Base-by-base conservation (phyloP, 2,888 invertebrate species). In the Agonopterix arenella region DNA sequence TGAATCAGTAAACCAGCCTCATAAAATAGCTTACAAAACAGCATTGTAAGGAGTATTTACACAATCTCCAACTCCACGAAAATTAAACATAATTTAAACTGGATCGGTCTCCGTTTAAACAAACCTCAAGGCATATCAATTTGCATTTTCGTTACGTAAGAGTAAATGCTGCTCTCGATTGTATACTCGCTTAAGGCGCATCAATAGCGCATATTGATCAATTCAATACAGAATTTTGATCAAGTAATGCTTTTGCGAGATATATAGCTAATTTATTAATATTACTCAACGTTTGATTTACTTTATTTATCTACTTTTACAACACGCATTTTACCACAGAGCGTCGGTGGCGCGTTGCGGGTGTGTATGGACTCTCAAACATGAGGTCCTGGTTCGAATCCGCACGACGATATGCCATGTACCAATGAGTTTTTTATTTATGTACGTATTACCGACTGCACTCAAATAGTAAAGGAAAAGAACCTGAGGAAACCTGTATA, bases 31-130 rank as follows among this genome's bases (percentile, higher is more conserved):
- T 41, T 41, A 41, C 41, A n/a, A 10, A 41, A 41, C 41, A 41
- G 11, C 10, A 41, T 41, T 41, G 28, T 28, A 28, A 28, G 28
- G 28, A 28, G 28, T 28, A 7, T 28, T 28, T 28, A 28, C 28
- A 28, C 28, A 28, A 28, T 28, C 28, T 5, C 28, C 28, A 28
- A 7, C 28, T 28, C 52, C 48, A 44, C 44, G 48, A 47, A 48
- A 48, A 52, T 54, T 46, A 48, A 47, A 52, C 48, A 44, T 50
- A 46, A 53, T 44, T 55, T 48, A 47, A 51, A 48, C 37, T 18
- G 37, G 47, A 44, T 48, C 42, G 42, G 45, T 38, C 36, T 38
- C 9, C 36, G 42, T 36, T 42, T n/a, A 40, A 40, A 40, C 40
- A 51, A 48, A 45, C 37, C 37, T 36, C 36, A 46, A 46, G 48